Conservation (phyloP, 2,888 invertebrate genomes). For the Coenonympha arcania region DNA sequence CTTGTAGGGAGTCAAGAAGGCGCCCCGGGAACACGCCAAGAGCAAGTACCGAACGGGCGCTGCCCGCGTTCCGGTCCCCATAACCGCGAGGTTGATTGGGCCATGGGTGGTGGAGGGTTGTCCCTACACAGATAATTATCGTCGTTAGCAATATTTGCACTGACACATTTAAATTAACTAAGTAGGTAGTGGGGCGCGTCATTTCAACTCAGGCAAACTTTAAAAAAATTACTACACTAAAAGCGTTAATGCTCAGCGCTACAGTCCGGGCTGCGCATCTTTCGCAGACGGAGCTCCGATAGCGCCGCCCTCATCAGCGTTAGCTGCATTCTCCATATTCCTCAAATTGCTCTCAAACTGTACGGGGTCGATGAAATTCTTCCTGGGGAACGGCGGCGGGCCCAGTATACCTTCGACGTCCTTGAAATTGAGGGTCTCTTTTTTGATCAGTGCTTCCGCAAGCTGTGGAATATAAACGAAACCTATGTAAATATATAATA, state of each 20-base stretch:
- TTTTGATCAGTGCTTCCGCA: constrained; percentile 87
- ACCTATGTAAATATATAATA: not conserved
- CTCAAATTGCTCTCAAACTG: constrained; percentile 81
- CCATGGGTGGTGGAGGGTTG: no score
- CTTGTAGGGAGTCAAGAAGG: no score
- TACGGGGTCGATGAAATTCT: constrained; percentile 82
- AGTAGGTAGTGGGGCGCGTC: no score
- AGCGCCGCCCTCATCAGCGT: constrained; percentile 28
- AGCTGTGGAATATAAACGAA: constrained; percentile 74
- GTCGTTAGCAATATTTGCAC: no score
- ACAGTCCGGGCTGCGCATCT: constrained; percentile 22
- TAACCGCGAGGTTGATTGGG: no score
- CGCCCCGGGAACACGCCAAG: no score
- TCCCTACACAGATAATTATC: no score
- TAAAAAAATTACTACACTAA: not conserved
- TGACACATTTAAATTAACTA: no score
- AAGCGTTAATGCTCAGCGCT: not conserved
- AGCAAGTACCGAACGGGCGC: no score
- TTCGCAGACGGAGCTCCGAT: constrained; percentile 51
- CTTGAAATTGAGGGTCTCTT: constrained; percentile 93
- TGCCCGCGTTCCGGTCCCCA: no score
- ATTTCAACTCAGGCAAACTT: no score
- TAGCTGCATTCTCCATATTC: constrained; percentile 49
- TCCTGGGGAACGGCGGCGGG: constrained; percentile 85
- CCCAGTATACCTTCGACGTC: constrained; percentile 92